Conservation (phyloP, 64 coral and sea anemone genomes). For the Stylophora pistillata region DNA sequence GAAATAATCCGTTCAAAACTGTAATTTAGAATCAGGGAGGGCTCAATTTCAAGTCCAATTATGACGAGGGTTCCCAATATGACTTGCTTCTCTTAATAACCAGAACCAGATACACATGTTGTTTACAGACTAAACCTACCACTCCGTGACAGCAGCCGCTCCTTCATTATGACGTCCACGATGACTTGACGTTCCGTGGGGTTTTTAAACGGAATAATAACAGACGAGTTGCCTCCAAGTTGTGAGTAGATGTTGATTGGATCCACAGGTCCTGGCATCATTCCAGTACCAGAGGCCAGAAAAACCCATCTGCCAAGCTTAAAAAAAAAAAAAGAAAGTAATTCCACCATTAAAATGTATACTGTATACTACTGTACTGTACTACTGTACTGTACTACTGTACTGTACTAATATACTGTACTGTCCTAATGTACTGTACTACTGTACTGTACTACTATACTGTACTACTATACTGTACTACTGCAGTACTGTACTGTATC, state of each 20-base stretch:
- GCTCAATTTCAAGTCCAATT: too few relatives aligned
- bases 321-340: conserved; percentile 36
- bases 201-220: conserved; percentile 92
- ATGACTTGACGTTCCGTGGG: conserved; percentile 90
- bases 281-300: conserved; percentile 84
- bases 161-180: conserved; percentile 87
- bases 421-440: too few relatives aligned
- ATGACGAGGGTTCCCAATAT: too few relatives aligned
- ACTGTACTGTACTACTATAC: too few relatives aligned
- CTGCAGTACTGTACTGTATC: too few relatives aligned
- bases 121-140: conserved; percentile 46
- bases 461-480: too few relatives aligned
- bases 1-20: too few relatives aligned
- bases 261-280: conserved; percentile 79
- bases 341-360: background rate
- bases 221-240: conserved; percentile 84
- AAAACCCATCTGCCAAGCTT: conserved; percentile 94
- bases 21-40: too few relatives aligned
- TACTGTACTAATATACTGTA: too few relatives aligned
- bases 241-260: conserved; percentile 87
- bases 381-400: too few relatives aligned
- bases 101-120: background rate
- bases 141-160: conserved; percentile 56
- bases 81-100: too few relatives aligned
- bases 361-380: too few relatives aligned